Evolutionary conservation across 2,113 vertebrate genomes (phyloP).

Genomic region (Glaucomys volans): DNA sequence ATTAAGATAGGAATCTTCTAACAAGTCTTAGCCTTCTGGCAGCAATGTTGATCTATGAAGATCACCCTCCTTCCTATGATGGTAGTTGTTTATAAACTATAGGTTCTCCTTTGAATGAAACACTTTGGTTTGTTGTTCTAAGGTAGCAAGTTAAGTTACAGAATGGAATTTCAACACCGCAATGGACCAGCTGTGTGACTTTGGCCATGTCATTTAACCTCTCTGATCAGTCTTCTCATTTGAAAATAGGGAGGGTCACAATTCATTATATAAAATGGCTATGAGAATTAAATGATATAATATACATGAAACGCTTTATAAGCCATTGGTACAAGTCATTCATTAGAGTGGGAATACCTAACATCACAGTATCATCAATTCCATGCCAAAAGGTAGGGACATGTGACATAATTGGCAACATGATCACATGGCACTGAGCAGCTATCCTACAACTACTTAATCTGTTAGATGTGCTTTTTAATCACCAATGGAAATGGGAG

Average conservation of each 20-base stretch:
- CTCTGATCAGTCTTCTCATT: neutral
- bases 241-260: neutral
- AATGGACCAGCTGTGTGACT: neutral
- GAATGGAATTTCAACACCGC: neutral
- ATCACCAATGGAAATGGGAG: neutral
- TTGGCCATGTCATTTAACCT: neutral
- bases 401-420: neutral
- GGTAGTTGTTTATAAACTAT: neutral
- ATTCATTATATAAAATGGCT: neutral
- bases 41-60: neutral
- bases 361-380: neutral
- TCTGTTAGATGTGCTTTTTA: neutral
- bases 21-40: neutral
- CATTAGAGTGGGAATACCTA: neutral
- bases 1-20: too few relatives aligned
- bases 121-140: neutral
- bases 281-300: neutral
- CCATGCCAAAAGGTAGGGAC: neutral
- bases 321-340: neutral
- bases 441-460: neutral
- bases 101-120: neutral
- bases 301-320: neutral
- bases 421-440: neutral
- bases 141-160: neutral
- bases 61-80: neutral